Conservation (phyloP, 2,888 invertebrate genomes). For the Yponomeuta evonymella region DNA sequence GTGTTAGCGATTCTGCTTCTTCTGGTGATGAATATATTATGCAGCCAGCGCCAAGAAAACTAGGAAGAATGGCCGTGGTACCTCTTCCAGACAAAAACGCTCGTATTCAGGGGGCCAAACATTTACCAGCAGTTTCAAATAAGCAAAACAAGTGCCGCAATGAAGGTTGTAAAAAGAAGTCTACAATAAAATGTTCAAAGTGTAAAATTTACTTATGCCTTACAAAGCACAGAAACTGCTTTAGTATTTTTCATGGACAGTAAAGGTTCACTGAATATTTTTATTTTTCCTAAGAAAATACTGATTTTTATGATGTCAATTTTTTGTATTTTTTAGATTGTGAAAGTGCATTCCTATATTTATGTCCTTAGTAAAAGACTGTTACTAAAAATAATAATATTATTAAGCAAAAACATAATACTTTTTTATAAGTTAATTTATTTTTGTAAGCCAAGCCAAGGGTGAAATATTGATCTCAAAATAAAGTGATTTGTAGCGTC, state of each 20-base stretch:
- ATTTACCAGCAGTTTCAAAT: neutral
- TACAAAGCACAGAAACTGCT: slow-evolving; percentile 2
- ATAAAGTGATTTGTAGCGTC: too few relatives aligned
- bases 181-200: neutral
- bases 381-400: too few relatives aligned
- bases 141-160: neutral
- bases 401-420: too few relatives aligned
- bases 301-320: too few relatives aligned
- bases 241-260: slow-evolving; percentile 1
- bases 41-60: neutral
- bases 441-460: too few relatives aligned
- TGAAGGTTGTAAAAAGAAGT: neutral
- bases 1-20: neutral
- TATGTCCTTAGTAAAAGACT: too few relatives aligned
- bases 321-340: too few relatives aligned
- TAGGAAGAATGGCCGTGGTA: neutral
- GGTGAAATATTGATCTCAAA: too few relatives aligned
- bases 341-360: too few relatives aligned
- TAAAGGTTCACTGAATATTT: neutral
- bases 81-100: neutral
- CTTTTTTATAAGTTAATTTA: too few relatives aligned
- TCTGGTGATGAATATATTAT: neutral
- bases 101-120: neutral
- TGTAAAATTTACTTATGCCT: slow-evolving; percentile 6
- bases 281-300: too few relatives aligned